A percentile compares a stretch with the other conserved stretches of the same genome.
Evolutionary conservation across 1,140 invertebrate genomes (phyloP).

Genomic region (Calycopis cecrops): DNA sequence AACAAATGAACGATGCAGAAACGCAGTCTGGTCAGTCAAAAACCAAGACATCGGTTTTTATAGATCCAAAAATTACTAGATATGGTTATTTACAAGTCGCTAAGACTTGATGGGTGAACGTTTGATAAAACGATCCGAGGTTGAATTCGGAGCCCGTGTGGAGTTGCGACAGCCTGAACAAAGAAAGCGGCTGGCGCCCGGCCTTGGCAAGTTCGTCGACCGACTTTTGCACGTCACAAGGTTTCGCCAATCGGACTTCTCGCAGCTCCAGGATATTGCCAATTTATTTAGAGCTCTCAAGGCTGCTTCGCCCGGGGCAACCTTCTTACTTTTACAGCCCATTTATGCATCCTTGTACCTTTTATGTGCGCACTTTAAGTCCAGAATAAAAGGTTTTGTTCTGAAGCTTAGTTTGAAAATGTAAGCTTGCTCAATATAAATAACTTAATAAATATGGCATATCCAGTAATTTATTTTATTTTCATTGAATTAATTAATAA

Average conservation of each 20-base stretch:
- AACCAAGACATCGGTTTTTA: no score
- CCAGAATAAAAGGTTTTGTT: no score
- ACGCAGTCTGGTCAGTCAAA: no score
- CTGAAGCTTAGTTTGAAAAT: no score
- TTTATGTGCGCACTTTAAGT: no score
- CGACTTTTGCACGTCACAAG: constrained; percentile 71
- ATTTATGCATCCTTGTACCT: neutral
- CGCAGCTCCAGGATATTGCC: constrained; percentile 71
- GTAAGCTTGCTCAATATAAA: no score
- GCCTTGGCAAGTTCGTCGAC: constrained; percentile 70
- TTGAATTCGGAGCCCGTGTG: constrained; percentile 41
- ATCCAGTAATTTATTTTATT: no score
- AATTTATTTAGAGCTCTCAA: constrained; percentile 66
- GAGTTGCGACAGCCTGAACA: constrained; percentile 64
- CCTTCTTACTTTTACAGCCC: constrained; percentile 57
- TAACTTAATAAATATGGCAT: no score
- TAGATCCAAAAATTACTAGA: no score
- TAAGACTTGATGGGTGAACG: constrained; percentile 60
- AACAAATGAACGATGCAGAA: no score
- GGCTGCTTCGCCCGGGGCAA: constrained; percentile 49
- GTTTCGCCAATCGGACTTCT: constrained; percentile 72
- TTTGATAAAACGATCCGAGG: constrained; percentile 61
- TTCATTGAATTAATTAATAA: no score
- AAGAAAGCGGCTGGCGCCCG: constrained; percentile 64
- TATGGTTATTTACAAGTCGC: constrained; percentile 31